These are phyloP conservation scores for Geotrupes spiniger DNA, from an alignment of 2,888 invertebrate species.

Conservation along the genomic window DNA sequence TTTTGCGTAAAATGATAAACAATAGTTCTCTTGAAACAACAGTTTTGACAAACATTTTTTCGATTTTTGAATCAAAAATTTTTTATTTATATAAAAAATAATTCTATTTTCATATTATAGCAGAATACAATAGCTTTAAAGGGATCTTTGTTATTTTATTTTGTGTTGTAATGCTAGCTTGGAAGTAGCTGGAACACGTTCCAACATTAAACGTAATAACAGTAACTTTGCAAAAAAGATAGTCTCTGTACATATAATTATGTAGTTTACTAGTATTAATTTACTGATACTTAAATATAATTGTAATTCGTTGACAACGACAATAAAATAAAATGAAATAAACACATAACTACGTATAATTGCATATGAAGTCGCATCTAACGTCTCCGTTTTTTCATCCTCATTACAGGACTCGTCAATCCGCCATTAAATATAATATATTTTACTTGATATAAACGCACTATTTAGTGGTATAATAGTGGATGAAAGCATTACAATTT, in stretches of 20 bases:
- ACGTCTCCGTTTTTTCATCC: background rate
- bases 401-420: background rate
- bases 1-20: too few relatives aligned
- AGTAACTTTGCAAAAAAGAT: too few relatives aligned
- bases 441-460: background rate
- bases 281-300: slow-evolving; percentile 4
- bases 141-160: too few relatives aligned
- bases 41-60: too few relatives aligned
- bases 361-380: background rate
- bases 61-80: too few relatives aligned
- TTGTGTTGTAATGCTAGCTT: too few relatives aligned
- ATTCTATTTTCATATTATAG: too few relatives aligned
- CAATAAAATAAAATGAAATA: background rate
- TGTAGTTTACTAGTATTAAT: slow-evolving; percentile 1
- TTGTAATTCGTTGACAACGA: slow-evolving; percentile 6
- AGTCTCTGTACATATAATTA: slow-evolving; percentile 5
- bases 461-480: background rate
- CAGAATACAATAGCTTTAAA: too few relatives aligned
- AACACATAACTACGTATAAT: background rate
- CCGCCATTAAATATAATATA: background rate
- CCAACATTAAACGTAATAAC: too few relatives aligned
- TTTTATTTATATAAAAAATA: too few relatives aligned
- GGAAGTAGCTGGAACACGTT: too few relatives aligned
- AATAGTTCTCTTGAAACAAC: too few relatives aligned
- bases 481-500: slow-evolving; percentile 7